Base-by-base conservation (phyloP, 2,888 invertebrate genomes). In the Entomobrya proxima region DNA sequence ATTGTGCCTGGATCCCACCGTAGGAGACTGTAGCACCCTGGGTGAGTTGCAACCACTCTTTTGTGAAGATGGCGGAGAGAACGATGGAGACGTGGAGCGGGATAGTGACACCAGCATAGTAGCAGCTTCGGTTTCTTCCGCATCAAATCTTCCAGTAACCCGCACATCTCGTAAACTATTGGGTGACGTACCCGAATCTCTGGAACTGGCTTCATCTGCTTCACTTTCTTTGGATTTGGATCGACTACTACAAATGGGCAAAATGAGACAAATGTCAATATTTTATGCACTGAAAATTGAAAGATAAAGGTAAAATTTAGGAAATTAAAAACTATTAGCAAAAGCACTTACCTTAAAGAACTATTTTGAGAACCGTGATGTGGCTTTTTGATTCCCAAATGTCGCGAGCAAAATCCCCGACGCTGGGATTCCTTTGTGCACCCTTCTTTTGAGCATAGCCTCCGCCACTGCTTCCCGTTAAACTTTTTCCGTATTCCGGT, bases 401-500 rank as follows among this genome's bases (percentile, higher is more conserved):
- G 99, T 76, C 99, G 93, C 27, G 99, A 99, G 92, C 99, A 99
- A 93, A 94, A 99, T 50, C 99, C 99, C 90, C 98, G 94, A 50
- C 99, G 94, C 93, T 99, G 99, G 91, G 98, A 98, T 94, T 99
- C 99, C 93, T 97, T 97, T 47, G 95, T 96, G 92, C 98, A 99
- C 81, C 97, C 96, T 91, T 97, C 97, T 92, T 96, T 97, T 86
- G 98, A 98, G 93, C 99, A 99, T 88, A 99, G 94, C 91, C 99
- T 94, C 88, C 99, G 94, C 99, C 99, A 99, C 92, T 99, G 99
- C 93, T 99, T 99, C 47, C 99, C 99, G 93, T 99, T 99, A 93
- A 98, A 99, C 93, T 99, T 99, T 93, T 99, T 99, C 15, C 98
- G 94, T 91, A 99, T 98, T 89, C 99, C 99, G 90, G 96, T 97